A percentile compares a stretch with the other conserved stretches of the same genome.
phyloP scores from a whole-genome alignment of 1,140 invertebrate genomes.

The Ceratina japonica region DNA sequence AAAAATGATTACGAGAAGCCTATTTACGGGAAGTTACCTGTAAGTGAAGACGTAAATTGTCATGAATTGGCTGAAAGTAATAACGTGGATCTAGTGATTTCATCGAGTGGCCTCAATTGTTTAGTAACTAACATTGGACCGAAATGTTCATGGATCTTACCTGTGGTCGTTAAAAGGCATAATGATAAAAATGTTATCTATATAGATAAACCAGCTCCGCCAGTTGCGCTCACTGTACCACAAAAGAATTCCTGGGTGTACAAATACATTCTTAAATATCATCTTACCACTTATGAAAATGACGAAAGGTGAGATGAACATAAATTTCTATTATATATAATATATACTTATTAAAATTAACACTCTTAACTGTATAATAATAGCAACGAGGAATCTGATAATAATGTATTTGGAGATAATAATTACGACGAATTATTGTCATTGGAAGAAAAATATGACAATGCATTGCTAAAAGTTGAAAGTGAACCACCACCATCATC shows the following conservation, averaged over 20 bases:
- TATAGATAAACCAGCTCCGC: constrained; percentile 76
- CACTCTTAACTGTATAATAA: constrained; percentile 12
- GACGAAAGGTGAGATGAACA: neutral
- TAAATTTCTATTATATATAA: constrained; percentile 20
- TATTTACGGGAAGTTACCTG: constrained; percentile 55
- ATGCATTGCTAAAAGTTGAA: neutral
- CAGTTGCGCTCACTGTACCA: constrained; percentile 59
- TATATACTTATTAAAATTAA: constrained; percentile 12
- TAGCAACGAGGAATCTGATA: neutral
- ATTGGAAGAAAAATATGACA: constrained; percentile 42
- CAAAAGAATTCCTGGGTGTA: constrained; percentile 73
- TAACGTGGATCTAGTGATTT: constrained; percentile 77
- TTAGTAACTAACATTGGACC: constrained; percentile 72
- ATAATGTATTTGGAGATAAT: constrained; percentile 47
- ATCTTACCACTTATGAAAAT: neutral
- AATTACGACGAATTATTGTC: constrained; percentile 36
- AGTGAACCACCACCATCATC: neutral
- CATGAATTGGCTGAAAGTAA: constrained; percentile 67
- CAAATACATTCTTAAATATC: constrained; percentile 72
- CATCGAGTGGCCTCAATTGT: constrained; percentile 76
- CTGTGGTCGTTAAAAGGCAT: constrained; percentile 73
- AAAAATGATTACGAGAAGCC: neutral
- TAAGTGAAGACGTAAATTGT: constrained; percentile 75
- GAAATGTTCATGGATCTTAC: constrained; percentile 74
- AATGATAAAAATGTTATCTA: constrained; percentile 74